Evolutionary conservation across 2,888 invertebrate genomes (phyloP).

Genomic region (Cheiracanthium punctorium): DNA sequence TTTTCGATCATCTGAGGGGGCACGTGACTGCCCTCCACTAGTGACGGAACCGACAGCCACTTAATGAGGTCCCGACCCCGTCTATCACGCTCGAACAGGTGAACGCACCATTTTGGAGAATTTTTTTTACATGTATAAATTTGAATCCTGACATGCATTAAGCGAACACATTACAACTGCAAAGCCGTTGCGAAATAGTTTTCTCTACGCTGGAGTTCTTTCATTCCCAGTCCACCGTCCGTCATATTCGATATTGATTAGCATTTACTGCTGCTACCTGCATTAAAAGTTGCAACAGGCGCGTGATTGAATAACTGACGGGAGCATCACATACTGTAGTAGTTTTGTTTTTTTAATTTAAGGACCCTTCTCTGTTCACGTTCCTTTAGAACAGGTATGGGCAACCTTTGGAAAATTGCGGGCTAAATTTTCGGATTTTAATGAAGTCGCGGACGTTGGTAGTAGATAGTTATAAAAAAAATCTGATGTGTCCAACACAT

Average conservation of each 20-base stretch:
- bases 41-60: constrained; percentile 41
- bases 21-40: constrained; percentile 27
- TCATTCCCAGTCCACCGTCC: neutral
- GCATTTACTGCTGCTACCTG: neutral
- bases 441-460: too few species aligned
- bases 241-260: neutral
- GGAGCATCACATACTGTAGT: too few species aligned
- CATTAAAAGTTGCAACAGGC: neutral
- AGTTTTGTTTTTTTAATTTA: too few species aligned
- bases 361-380: too few species aligned
- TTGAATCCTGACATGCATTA: neutral
- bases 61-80: constrained; percentile 63
- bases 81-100: neutral
- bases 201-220: neutral
- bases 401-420: too few species aligned
- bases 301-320: too few species aligned
- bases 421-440: too few species aligned
- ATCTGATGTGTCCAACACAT: too few species aligned
- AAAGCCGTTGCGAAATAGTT: neutral
- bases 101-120: neutral
- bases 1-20: constrained; percentile 51
- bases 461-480: too few species aligned
- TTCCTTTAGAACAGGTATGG: too few species aligned
- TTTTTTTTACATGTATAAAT: neutral
- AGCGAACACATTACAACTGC: neutral